Evolutionary conservation across 2,113 vertebrate species (phyloP), one percentile per base, ranked within the genome.

Genomic region (Variabilichromis moorii): DNA sequence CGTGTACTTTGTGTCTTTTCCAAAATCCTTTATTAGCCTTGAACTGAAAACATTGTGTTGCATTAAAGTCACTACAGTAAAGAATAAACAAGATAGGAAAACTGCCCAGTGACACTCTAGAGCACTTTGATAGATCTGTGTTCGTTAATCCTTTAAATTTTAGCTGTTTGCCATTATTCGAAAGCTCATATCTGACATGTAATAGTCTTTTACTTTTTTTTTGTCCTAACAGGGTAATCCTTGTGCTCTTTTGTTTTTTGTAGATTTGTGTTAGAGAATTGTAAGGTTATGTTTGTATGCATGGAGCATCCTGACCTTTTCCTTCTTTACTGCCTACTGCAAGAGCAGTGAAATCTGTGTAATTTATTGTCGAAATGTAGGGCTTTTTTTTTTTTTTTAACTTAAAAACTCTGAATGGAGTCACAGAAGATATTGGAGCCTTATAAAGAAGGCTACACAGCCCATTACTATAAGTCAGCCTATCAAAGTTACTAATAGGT

Each of bases 321-420:
- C 14, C 4, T 47, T 28, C 3, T 76, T 47, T 47, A 16, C 21
- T 76, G n/a, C 37, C 3, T 9, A 4, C 12, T 42, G 66, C 7
- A 61, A 61, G 8, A 31, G 7, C 37, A 71, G 21, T 42, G 24
- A 76, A 28, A 16, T 28, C 24, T 76, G 40, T 76, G 40, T 1
- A 17, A 17, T 47, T 47, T 73, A 26, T 76, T 0, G 1, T 45
- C 1, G 9, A 45, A 17, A 63, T 63, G 31, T 63, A 1, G 61
- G 31, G 31, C 6, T n/a, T 17, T 31, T 28, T 6, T 16, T 6
- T 16, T 26, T 26, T 31, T 35, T 6, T 10, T 2, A 0, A 33
- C 1, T 37, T 66, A 66, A 37, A 19, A 63, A n/a, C 33, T 47
- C 21, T 47, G 40, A 76, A 76, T 47, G 21, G 5, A 47, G 6